A percentile compares a stretch with the other conserved stretches of the same genome.
Conservation (phyloP, 2,888 invertebrate species). For the Drosophila hamatofila region DNA sequence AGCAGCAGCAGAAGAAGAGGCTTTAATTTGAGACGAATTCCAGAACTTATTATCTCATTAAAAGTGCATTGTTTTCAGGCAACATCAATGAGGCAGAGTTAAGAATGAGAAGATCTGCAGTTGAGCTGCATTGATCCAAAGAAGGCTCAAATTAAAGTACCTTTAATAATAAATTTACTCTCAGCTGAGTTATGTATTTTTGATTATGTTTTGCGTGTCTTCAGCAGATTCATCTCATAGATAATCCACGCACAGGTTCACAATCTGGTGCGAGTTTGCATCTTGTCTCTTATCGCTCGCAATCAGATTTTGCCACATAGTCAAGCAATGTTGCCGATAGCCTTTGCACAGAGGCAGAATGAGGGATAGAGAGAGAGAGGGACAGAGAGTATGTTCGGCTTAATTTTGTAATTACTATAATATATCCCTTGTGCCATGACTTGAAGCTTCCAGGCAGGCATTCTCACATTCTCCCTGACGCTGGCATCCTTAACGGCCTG, state of each 20-base stretch:
- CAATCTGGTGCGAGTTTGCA: slow-evolving; percentile 5
- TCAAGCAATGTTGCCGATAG: slow-evolving; percentile 56
- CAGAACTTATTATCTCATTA: slow-evolving; percentile 7
- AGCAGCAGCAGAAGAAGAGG: not conserved
- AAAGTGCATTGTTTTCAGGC: not conserved
- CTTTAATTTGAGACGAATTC: slow-evolving; percentile 19
- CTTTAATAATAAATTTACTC: not conserved
- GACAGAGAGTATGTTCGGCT: slow-evolving; percentile 34
- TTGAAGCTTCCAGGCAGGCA: slow-evolving; percentile 44
- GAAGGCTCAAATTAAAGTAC: not conserved
- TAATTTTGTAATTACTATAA: slow-evolving; percentile 79
- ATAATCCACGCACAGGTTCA: slow-evolving; percentile 10
- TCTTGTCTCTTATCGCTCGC: slow-evolving; percentile 43
- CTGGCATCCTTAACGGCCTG: slow-evolving; percentile 69
- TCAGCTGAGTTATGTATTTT: not conserved
- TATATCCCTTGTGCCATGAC: slow-evolving; percentile 49
- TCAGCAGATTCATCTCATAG: not conserved
- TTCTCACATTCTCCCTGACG: slow-evolving; percentile 56
- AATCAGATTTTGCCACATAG: slow-evolving; percentile 61
- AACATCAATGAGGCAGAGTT: not conserved
- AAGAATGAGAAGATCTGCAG: not conserved
- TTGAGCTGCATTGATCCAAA: not conserved
- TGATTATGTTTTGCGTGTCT: slow-evolving; percentile 8
- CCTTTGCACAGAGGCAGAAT: slow-evolving; percentile 35
- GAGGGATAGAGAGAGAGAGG: slow-evolving; percentile 18